phyloP scores from a whole-genome alignment of 2,888 invertebrate genomes.

The Plemyria rubiginata region DNA sequence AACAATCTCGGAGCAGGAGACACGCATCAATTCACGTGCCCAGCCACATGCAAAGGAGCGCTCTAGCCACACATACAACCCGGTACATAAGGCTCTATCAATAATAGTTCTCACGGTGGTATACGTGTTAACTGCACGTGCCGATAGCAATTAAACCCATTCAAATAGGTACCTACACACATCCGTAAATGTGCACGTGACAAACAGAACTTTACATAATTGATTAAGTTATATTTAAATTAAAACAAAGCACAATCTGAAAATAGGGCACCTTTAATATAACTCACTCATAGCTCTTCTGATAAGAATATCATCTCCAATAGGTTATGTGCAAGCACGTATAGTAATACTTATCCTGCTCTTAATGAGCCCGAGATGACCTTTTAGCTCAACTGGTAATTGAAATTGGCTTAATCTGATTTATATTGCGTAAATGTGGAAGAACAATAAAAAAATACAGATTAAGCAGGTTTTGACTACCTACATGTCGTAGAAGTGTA shows the following conservation, averaged over 20 bases:
- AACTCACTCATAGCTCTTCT: constrained; percentile 23
- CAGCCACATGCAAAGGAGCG: constrained; percentile 41
- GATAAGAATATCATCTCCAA: constrained; percentile 21
- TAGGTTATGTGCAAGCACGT: constrained; percentile 21
- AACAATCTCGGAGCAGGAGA: constrained; percentile 38
- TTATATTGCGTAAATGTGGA: background rate
- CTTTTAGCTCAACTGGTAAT: background rate
- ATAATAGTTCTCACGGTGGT: constrained; percentile 53
- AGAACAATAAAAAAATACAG: background rate
- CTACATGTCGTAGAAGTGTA: background rate
- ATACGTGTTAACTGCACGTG: constrained; percentile 68
- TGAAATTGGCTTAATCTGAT: background rate
- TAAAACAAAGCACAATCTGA: background rate
- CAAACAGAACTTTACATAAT: constrained; percentile 36
- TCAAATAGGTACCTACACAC: constrained; percentile 54
- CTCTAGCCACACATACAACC: constrained; percentile 41
- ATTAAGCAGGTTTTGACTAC: background rate
- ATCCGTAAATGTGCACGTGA: constrained; percentile 66
- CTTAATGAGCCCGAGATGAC: background rate
- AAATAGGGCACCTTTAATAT: constrained; percentile 36
- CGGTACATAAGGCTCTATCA: constrained; percentile 36
- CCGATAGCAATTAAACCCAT: constrained; percentile 65
- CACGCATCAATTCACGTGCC: constrained; percentile 46
- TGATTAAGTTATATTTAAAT: constrained; percentile 43
- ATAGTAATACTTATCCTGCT: constrained; percentile 7